Percentiles rank a stretch among this genome's conserved stretches.
Evolutionary conservation across 2,888 invertebrate genomes (phyloP).

Genomic region (Parelbella ahira): DNA sequence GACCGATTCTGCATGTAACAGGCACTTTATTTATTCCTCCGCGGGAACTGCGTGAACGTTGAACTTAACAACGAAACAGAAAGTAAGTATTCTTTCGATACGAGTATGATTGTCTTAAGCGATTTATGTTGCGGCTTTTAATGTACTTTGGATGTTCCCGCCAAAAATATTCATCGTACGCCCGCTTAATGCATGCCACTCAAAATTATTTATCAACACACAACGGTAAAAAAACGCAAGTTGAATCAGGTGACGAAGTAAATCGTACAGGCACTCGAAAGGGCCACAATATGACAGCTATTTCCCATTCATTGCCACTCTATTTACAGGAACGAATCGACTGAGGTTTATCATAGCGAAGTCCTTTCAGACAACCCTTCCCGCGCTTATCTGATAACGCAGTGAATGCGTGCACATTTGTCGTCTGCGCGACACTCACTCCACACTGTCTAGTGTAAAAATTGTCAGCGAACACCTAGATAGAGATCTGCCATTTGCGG

Average conservation of each 20-base stretch:
- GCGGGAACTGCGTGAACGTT: slow-evolving; percentile 33
- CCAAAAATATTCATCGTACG: neutral
- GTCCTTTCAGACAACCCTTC: slow-evolving; percentile 72
- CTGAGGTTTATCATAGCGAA: slow-evolving; percentile 62
- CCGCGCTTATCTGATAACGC: slow-evolving; percentile 70
- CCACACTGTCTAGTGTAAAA: slow-evolving; percentile 70
- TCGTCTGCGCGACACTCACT: slow-evolving; percentile 68
- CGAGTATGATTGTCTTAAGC: slow-evolving; percentile 21
- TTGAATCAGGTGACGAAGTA: no score
- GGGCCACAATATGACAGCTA: slow-evolving; percentile 47
- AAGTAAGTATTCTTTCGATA: slow-evolving; percentile 23
- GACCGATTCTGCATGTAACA: slow-evolving; percentile 64
- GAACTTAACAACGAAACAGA: slow-evolving; percentile 28
- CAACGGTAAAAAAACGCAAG: neutral
- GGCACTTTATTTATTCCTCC: slow-evolving; percentile 60
- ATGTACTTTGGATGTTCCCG: slow-evolving; percentile 18
- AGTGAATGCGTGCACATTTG: slow-evolving; percentile 74
- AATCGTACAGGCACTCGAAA: slow-evolving; percentile 24
- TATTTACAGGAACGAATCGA: slow-evolving; percentile 72
- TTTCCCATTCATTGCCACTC: slow-evolving; percentile 69
- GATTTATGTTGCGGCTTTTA: slow-evolving; percentile 22
- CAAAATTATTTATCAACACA: no score
- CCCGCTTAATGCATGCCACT: no score
- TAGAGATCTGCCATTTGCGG: slow-evolving; percentile 71
- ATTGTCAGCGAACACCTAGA: slow-evolving; percentile 74